Evolutionary conservation across 2,888 invertebrate species (phyloP).

Genomic region (Caenorhabditis afra): DNA sequence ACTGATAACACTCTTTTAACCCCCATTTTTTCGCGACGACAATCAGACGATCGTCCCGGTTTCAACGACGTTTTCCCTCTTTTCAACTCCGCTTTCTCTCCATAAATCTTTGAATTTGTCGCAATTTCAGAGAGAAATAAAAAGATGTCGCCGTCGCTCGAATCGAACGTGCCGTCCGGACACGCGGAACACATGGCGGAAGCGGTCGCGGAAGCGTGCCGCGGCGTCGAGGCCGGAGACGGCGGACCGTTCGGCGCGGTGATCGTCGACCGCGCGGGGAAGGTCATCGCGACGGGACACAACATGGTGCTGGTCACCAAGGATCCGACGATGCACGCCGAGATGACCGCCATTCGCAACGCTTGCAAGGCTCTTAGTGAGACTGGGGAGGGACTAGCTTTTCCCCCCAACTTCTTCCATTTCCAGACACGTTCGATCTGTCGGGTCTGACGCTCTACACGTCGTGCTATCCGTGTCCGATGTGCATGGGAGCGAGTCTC

Average conservation of each 20-base stretch:
- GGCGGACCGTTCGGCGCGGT: slow-evolving; percentile 80
- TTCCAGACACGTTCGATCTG: slow-evolving; percentile 61
- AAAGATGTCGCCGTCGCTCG: slow-evolving; percentile 41
- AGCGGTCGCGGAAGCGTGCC: slow-evolving; percentile 75
- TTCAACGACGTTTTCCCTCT: slow-evolving; percentile 35
- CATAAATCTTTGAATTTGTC: not conserved
- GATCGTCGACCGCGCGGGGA: slow-evolving; percentile 70
- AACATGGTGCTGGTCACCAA: slow-evolving; percentile 76
- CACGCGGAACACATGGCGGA: slow-evolving; percentile 68
- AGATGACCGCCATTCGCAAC: slow-evolving; percentile 76
- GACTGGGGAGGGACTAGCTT: not conserved
- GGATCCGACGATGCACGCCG: slow-evolving; percentile 79
- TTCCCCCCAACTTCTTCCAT: slow-evolving; percentile 2
- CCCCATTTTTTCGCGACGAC: too few relatives aligned
- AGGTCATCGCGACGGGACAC: slow-evolving; percentile 75
- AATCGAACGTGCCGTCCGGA: slow-evolving; percentile 14
- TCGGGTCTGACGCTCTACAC: slow-evolving; percentile 77
- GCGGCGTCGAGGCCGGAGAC: slow-evolving; percentile 72
- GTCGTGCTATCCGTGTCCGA: slow-evolving; percentile 78
- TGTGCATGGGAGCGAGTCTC: slow-evolving; percentile 78
- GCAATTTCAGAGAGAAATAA: too few relatives aligned
- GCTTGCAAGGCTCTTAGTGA: slow-evolving; percentile 70
- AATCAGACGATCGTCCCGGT: slow-evolving; percentile 11
- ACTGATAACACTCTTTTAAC: slow-evolving; percentile 13
- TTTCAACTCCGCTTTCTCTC: slow-evolving; percentile 2